These are phyloP conservation scores for Channa argus DNA, from an alignment of 2,113 vertebrate species.

Conservation along the genomic window DNA sequence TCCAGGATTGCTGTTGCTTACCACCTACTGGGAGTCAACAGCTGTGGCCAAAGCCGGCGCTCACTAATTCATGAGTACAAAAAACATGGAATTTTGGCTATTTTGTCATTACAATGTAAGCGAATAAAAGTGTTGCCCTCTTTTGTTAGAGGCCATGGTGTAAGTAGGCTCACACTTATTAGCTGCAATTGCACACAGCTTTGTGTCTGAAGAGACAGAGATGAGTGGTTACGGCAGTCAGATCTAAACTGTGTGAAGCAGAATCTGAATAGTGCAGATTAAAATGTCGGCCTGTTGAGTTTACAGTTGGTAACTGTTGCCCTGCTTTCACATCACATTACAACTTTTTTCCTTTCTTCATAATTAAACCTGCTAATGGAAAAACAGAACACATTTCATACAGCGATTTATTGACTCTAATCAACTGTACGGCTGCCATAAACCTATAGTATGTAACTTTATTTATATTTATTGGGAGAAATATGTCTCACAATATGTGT, in stretches of 20 bases:
- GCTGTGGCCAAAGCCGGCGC: too few species aligned
- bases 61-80: background rate
- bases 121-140: slow-evolving; percentile 5
- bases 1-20: too few species aligned
- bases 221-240: slow-evolving; percentile 27
- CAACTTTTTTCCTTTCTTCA: slow-evolving; percentile 38
- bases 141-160: slow-evolving; percentile 16
- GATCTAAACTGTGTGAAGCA: slow-evolving; percentile 40
- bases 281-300: slow-evolving; percentile 60
- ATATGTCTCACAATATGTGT: too few species aligned
- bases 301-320: slow-evolving; percentile 55
- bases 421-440: too few species aligned
- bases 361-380: slow-evolving; percentile 38
- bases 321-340: slow-evolving; percentile 56
- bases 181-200: slow-evolving; percentile 23
- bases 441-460: too few species aligned
- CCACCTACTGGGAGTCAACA: too few species aligned
- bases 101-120: background rate
- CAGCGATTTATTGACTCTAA: too few species aligned
- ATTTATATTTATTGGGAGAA: too few species aligned
- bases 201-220: slow-evolving; percentile 9
- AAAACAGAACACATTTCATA: background rate
- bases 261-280: slow-evolving; percentile 43
- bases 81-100: background rate
- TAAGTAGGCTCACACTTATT: slow-evolving; percentile 29